These are phyloP conservation scores for Urocolius indicus DNA, from an alignment of 2,113 vertebrate species.

Conservation along the genomic window DNA sequence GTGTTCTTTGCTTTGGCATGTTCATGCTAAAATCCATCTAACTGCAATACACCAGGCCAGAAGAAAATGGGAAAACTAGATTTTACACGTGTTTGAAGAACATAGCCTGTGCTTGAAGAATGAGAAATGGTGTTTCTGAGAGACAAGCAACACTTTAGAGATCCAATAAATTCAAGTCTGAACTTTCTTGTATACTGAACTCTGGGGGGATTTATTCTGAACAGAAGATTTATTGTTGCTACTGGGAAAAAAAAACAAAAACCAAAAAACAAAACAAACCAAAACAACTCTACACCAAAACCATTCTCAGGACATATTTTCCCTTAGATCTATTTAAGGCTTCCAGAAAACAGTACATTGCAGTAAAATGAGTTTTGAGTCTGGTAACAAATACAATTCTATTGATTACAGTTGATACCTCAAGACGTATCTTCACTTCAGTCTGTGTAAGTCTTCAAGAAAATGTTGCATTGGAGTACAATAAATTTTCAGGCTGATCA, in stretches of 20 bases:
- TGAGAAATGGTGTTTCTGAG: neutral
- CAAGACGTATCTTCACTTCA: neutral
- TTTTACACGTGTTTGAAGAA: neutral
- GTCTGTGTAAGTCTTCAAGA: neutral
- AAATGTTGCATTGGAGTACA: neutral
- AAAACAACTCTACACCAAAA: too few species aligned
- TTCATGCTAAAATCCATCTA: neutral
- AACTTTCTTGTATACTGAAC: neutral
- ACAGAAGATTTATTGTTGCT: neutral
- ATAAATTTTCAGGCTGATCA: neutral
- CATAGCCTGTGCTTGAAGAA: neutral
- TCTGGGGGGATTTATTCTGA: neutral
- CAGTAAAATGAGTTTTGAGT: constrained; percentile 14
- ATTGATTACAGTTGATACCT: neutral
- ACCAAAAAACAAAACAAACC: too few species aligned
- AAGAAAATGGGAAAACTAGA: neutral
- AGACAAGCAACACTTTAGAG: neutral
- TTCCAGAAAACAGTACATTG: neutral
- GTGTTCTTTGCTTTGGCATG: neutral
- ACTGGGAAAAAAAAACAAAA: neutral
- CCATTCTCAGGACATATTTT: neutral
- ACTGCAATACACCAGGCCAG: neutral
- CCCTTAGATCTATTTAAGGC: neutral
- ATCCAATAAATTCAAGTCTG: neutral
- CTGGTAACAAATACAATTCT: neutral